Base-by-base conservation (phyloP, 2,797 vertebrate species). In the Numenius phaeopus region DNA sequence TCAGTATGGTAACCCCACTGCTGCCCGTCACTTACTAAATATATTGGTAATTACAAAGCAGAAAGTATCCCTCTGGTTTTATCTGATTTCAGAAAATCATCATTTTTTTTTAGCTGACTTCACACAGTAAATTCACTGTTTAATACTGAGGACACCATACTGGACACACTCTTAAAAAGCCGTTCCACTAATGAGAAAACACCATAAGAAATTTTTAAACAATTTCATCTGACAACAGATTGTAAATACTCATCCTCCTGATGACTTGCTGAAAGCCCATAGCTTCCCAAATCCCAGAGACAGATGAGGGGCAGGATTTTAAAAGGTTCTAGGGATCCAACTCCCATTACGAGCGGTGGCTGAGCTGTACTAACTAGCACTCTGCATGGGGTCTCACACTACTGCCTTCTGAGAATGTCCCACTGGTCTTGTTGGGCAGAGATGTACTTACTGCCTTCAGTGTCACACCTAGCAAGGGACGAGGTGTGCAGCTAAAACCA, bases 31-130 rank as follows among this genome's bases (percentile, higher is more conserved):
- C n/a, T 93, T 57, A 83, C 14, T 89, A 76, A 71, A 64, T 72
- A 37, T 24, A 24, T 17, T 82, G 12, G 11, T 70, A 76, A 80
- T 50, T 76, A 49, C 26, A 61, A 54, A 10, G 20, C 23, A 81
- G 61, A 81, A 4, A 83, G 9, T 54, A 75, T 46, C 10, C 32
- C 39, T 30, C n/a, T 83, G 37, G 5, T 67, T 87, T 59, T 42
- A 72, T 26, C 23, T 83, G 19, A 66, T 73, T 93, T 79, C 57
- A 93, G 71, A 87, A 91, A 83, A 87, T 12, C 4, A 20, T 52
- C 0, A 20, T 39, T 83, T 75, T 10, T 58, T 86, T 94, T 92
- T 30, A 83, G 18, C 23, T 81, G 59, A 75, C 27, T 73, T 91
- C 55, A 85, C 8, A 40, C 16, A 62, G 77, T 71, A 44, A 76